A percentile compares a stretch with the other conserved stretches of the same genome.
Conservation (phyloP, 2,888 invertebrate species). For the Luffia ferchaultella region DNA sequence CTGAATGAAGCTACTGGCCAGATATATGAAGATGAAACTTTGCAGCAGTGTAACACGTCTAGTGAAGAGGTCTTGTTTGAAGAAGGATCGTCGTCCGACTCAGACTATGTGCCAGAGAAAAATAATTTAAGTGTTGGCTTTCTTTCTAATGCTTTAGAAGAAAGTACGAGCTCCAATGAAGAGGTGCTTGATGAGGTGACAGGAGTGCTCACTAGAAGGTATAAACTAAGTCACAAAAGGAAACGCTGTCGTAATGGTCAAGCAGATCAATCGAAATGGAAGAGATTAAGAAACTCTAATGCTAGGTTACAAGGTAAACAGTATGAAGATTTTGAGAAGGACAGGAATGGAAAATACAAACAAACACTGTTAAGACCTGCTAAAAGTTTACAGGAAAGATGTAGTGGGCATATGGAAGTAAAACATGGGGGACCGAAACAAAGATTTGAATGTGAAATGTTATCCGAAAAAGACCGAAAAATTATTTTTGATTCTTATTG, state of each 20-base stretch:
- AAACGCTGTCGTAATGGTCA: background rate
- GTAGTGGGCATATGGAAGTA: background rate
- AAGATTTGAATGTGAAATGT: constrained; percentile 12
- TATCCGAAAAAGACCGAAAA: constrained; percentile 18
- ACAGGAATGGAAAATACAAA: background rate
- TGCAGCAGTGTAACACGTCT: no score
- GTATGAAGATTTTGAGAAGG: background rate
- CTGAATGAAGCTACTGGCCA: no score
- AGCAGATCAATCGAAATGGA: background rate
- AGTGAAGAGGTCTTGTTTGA: no score
- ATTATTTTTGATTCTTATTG: no score
- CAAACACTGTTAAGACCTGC: background rate
- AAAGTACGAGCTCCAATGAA: background rate
- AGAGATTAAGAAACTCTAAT: background rate
- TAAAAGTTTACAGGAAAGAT: background rate
- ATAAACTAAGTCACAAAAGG: background rate
- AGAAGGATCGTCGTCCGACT: no score
- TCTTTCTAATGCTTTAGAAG: no score
- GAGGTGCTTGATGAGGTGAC: background rate
- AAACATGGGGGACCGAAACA: background rate
- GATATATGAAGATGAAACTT: no score
- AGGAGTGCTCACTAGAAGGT: background rate
- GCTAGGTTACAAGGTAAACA: background rate
- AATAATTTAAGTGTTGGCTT: no score
- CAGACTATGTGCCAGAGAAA: no score